Conservation (phyloP, 2,888 invertebrate species). For the Mythimna vitellina region DNA sequence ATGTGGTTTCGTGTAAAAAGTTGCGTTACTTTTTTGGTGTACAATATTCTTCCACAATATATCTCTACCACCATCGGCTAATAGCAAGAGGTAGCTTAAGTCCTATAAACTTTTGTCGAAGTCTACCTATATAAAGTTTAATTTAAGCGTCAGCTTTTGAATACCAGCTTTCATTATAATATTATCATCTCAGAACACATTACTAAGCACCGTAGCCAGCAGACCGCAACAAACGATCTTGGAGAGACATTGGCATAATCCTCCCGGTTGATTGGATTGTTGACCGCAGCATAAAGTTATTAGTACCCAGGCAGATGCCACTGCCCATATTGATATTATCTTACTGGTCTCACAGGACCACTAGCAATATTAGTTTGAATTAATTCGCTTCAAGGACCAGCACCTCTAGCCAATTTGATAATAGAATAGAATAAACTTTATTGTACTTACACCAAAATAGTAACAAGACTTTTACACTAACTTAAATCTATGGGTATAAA, state of each 20-base stretch:
- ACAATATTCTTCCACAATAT: no score
- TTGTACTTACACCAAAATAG: no score
- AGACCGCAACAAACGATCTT: conserved; percentile 35
- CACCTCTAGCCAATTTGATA: no score
- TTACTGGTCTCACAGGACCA: conserved; percentile 25
- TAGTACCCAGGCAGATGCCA: conserved; percentile 39
- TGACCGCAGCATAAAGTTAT: conserved; percentile 54
- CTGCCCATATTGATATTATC: conserved; percentile 36
- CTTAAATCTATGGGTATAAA: no score
- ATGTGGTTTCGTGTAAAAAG: no score
- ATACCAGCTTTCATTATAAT: neutral
- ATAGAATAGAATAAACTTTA: no score
- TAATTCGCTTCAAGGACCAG: conserved; percentile 6
- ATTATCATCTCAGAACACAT: conserved; percentile 16
- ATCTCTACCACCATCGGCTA: no score
- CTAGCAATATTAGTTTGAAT: conserved; percentile 33
- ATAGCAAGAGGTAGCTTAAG: no score
- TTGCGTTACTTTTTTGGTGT: no score
- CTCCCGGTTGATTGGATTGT: conserved; percentile 49
- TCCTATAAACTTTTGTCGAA: no score
- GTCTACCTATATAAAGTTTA: no score
- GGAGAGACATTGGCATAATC: conserved; percentile 49
- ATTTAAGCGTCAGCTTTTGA: neutral
- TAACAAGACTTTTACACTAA: no score
- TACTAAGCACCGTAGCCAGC: conserved; percentile 14